Evolutionary conservation across 2,888 invertebrate genomes (phyloP).

Genomic region (Allolobophora icterica): DNA sequence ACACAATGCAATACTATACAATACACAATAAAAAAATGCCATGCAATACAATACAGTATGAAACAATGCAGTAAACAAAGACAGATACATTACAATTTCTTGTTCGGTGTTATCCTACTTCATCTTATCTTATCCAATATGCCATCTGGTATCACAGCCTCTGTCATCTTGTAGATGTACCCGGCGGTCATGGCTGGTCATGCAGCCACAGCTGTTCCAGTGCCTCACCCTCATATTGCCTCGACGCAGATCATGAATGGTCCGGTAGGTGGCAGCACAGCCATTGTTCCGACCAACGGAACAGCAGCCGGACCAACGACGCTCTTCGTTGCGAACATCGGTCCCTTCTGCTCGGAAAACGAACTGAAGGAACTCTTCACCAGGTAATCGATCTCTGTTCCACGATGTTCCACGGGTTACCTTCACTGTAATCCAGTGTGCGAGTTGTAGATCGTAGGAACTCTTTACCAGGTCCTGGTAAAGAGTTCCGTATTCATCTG

Average conservation of each 20-base stretch:
- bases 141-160: not conserved
- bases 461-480: too few relatives aligned
- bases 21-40: too few relatives aligned
- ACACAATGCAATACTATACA: too few relatives aligned
- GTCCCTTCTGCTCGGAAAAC: slow-evolving; percentile 95
- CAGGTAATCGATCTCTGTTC: not conserved
- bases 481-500: too few relatives aligned
- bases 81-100: too few relatives aligned
- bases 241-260: slow-evolving; percentile 19
- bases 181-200: slow-evolving; percentile 15
- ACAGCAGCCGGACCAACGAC: slow-evolving; percentile 68
- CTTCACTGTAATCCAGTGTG: too few relatives aligned
- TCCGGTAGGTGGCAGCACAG: not conserved
- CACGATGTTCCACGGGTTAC: too few relatives aligned
- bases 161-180: not conserved
- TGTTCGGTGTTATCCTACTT: too few relatives aligned
- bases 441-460: too few relatives aligned
- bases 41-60: too few relatives aligned
- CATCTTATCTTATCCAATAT: not conserved
- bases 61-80: too few relatives aligned
- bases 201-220: not conserved
- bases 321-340: slow-evolving; percentile 96
- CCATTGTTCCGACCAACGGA: not conserved
- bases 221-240: slow-evolving; percentile 25
- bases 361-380: slow-evolving; percentile 90